A percentile compares a stretch with the other conserved stretches of the same genome.
Evolutionary conservation across 2,888 invertebrate genomes (phyloP).

Genomic region (Caenorhabditis auriculariae): DNA sequence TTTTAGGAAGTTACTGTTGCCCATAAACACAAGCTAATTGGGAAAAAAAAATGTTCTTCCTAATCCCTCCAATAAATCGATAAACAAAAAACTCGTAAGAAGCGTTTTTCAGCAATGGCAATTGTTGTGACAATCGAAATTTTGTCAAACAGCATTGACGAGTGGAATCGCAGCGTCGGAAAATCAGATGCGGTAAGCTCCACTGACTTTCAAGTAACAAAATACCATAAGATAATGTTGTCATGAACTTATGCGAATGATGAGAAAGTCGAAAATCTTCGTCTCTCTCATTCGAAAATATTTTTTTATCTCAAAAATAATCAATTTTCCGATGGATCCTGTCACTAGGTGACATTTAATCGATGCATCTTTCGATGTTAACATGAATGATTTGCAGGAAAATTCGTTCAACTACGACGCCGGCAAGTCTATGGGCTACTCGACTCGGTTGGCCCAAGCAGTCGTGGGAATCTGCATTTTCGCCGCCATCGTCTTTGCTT

Average conservation of each 20-base stretch:
- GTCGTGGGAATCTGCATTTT: slow-evolving; percentile 43
- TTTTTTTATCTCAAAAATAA: no score
- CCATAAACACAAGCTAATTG: background rate
- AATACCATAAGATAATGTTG: no score
- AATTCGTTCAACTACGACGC: slow-evolving; percentile 52
- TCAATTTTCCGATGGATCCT: no score
- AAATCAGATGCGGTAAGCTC: no score
- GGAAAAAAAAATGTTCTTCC: background rate
- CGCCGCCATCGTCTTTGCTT: slow-evolving; percentile 45
- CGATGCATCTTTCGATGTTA: background rate
- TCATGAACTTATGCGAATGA: no score
- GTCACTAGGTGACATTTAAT: no score
- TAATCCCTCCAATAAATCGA: background rate
- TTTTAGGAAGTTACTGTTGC: slow-evolving; percentile 12
- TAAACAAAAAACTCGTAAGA: slow-evolving; percentile 2
- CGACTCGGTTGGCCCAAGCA: slow-evolving; percentile 29
- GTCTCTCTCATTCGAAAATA: no score
- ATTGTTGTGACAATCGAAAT: slow-evolving; percentile 55
- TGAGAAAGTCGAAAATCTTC: no score
- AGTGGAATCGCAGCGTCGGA: slow-evolving; percentile 60
- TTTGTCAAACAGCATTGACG: slow-evolving; percentile 52
- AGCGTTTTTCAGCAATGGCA: slow-evolving; percentile 45
- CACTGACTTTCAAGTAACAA: no score
- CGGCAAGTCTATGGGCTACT: slow-evolving; percentile 35
- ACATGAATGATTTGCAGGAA: slow-evolving; percentile 27